Evolutionary conservation across 2,888 invertebrate species (phyloP), one percentile per base, ranked within the genome.

Genomic region (Scotopteryx bipunctaria): DNA sequence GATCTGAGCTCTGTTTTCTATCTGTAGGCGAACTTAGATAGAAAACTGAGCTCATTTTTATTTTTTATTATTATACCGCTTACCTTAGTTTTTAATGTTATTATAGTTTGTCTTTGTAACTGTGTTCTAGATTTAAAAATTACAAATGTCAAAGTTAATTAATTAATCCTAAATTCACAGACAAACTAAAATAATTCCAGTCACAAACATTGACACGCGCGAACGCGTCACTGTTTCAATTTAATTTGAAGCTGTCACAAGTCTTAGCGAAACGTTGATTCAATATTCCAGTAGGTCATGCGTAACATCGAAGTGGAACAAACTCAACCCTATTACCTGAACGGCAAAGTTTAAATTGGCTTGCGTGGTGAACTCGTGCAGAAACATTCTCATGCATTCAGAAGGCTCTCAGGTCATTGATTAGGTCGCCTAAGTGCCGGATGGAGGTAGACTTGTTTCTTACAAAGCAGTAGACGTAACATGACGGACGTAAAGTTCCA

Each of bases 361-460:
- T 40, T 41, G 6, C 31, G 11, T 19, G 59, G 63, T n/a, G 64
- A 71, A 72, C 50, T 70, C 45, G 65, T 57, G 69, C 62, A 59
- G 61, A 63, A 66, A 68, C 66, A 55, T 63, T 44, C n/a, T n/a
- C n/a, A n/a, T n/a, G n/a, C n/a, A n/a, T n/a, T n/a, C n/a, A n/a
- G n/a, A n/a, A n/a, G n/a, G 54, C 51, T 54, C 43, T 29, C 57
- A 67, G 69, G 63, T 67, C 69, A 67, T 66, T 68, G 71, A 64
- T 66, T 71, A 62, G 62, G 61, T 64, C 41, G 32, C 36, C 55
- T 62, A 33, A 61, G 55, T 36, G 19, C 46, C 51, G 54, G 61
- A 56, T 61, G 31, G 42, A 62, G 59, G 60, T 38, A 45, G 48
- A 51, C 55, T 52, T 2, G 51, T 42, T 42, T 45, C 56, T 54